Percentiles rank a stretch among this genome's conserved stretches.
Evolutionary conservation across 1,140 invertebrate species (phyloP).

Genomic region (Drosophila obscura): DNA sequence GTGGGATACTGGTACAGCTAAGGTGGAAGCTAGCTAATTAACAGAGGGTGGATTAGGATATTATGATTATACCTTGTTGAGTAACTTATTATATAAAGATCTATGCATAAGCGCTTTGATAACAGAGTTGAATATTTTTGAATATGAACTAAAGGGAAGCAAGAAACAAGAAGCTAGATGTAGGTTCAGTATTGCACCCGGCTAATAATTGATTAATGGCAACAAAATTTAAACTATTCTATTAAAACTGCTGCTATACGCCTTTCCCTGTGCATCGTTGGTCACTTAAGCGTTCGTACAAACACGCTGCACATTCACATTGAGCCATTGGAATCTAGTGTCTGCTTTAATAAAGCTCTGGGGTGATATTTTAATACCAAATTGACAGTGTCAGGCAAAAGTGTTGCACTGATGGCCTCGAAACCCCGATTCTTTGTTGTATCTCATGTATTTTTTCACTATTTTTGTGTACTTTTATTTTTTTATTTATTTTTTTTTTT

Average conservation of each 20-base stretch:
- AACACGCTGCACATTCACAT: neutral
- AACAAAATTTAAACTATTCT: no score
- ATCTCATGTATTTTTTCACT: slow-evolving; percentile 52
- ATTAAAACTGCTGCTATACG: no score
- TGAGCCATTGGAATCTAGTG: slow-evolving; percentile 31
- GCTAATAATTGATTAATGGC: no score
- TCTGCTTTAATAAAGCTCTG: slow-evolving; percentile 39
- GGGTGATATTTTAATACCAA: slow-evolving; percentile 67
- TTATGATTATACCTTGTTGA: no score
- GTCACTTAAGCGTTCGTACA: no score
- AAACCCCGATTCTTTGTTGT: slow-evolving; percentile 31
- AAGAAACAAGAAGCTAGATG: no score
- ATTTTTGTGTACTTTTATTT: slow-evolving; percentile 10
- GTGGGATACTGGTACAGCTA: neutral
- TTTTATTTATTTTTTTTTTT: slow-evolving; percentile 29
- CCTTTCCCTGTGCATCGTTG: neutral
- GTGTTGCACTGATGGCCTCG: slow-evolving; percentile 41
- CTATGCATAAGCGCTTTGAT: no score
- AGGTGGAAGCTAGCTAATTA: slow-evolving; percentile 10
- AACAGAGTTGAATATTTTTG: no score
- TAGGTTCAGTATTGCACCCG: no score
- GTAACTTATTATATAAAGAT: no score
- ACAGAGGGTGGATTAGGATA: neutral
- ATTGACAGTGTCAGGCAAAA: slow-evolving; percentile 68
- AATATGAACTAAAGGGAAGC: no score